These are phyloP conservation scores for Karalla daura DNA, from an alignment of 2,797 vertebrate species.

Conservation along the genomic window DNA sequence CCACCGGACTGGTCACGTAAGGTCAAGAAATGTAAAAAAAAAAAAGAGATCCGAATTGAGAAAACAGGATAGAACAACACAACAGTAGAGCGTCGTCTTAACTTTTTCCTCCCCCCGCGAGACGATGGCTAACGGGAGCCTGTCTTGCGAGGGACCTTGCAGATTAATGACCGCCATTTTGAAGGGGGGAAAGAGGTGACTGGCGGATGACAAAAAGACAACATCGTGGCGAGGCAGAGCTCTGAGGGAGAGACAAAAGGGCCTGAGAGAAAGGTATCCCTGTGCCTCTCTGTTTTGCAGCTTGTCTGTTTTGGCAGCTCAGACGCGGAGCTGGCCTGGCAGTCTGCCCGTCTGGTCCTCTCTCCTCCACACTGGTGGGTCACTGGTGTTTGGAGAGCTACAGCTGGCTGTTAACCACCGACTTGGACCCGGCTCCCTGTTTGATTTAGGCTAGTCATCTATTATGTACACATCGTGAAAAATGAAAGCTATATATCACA, in stretches of 20 bases:
- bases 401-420: slow-evolving; percentile 67
- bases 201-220: slow-evolving; percentile 20
- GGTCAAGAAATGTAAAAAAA: too few relatives aligned
- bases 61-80: slow-evolving; percentile 47
- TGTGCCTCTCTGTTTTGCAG: slow-evolving; percentile 36
- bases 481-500: slow-evolving; percentile 68
- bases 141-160: slow-evolving; percentile 11
- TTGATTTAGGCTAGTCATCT: slow-evolving; percentile 69
- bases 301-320: slow-evolving; percentile 62
- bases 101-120: too few relatives aligned
- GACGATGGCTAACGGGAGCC: not conserved
- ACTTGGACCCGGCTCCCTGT: slow-evolving; percentile 58
- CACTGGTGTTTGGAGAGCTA: slow-evolving; percentile 75
- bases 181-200: slow-evolving; percentile 15
- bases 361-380: slow-evolving; percentile 64
- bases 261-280: slow-evolving; percentile 10
- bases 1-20: slow-evolving; percentile 73
- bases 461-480: slow-evolving; percentile 57
- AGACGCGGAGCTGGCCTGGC: slow-evolving; percentile 61
- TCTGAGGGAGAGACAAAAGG: slow-evolving; percentile 18
- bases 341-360: slow-evolving; percentile 69
- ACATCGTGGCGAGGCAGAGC: slow-evolving; percentile 8
- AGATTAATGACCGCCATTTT: slow-evolving; percentile 21
- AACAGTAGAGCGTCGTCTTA: slow-evolving; percentile 29
- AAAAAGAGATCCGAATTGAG: too few relatives aligned